Evolutionary conservation across 2,113 vertebrate species (phyloP).

Genomic region (Cavia aperea): DNA sequence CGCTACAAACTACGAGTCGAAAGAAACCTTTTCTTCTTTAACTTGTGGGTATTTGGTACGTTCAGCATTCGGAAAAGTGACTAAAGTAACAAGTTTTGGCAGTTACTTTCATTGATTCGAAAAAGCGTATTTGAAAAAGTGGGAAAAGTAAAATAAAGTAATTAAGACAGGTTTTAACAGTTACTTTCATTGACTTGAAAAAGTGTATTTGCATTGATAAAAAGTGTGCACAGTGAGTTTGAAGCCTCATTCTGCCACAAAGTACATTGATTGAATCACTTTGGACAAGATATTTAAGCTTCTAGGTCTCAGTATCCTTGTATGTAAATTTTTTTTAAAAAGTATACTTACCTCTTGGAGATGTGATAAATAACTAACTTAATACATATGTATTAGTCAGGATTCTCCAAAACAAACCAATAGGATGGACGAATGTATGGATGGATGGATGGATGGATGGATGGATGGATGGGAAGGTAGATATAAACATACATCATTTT

Average conservation of each 20-base stretch:
- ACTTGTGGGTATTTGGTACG: neutral
- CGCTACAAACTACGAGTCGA: neutral
- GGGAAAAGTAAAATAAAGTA: too few species aligned
- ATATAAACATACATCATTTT: neutral
- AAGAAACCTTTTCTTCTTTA: neutral
- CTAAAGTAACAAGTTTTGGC: neutral
- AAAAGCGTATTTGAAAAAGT: neutral
- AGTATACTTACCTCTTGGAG: neutral
- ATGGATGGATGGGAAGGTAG: too few species aligned
- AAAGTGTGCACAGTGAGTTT: neutral
- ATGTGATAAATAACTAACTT: neutral
- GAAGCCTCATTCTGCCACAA: neutral
- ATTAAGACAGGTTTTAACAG: neutral
- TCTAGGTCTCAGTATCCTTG: neutral
- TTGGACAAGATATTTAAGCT: neutral
- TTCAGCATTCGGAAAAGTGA: neutral
- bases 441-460: too few species aligned
- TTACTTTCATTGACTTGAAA: neutral
- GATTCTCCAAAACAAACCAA: neutral
- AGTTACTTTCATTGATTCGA: neutral
- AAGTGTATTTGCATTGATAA: conserved; percentile 11
- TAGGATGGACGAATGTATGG: neutral
- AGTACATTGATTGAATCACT: neutral
- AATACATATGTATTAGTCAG: neutral
- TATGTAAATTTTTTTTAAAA: neutral